These are phyloP conservation scores for Pelochelys cantorii DNA, from an alignment of 2,797 vertebrate genomes.

Conservation along the genomic window DNA sequence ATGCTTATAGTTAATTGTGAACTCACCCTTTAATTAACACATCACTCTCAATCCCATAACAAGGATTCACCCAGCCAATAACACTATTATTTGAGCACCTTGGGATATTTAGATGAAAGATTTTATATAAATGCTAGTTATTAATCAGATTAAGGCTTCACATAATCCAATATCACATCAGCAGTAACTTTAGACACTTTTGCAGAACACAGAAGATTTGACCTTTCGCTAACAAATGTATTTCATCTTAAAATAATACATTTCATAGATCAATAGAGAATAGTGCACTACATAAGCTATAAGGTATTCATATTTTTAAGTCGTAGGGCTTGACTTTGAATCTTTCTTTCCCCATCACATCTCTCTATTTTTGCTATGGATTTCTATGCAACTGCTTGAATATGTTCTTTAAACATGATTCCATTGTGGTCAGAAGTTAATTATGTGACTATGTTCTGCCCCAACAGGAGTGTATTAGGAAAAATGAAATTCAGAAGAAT, in stretches of 20 bases:
- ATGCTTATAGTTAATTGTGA: background rate
- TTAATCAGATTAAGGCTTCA: background rate
- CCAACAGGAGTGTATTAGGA: background rate
- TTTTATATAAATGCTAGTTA: background rate
- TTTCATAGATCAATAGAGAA: background rate
- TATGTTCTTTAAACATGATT: background rate
- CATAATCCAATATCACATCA: background rate
- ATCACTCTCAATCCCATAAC: background rate
- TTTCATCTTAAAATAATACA: background rate
- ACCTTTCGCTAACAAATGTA: background rate
- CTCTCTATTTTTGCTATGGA: background rate
- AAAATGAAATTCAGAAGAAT: background rate
- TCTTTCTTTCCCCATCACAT: background rate
- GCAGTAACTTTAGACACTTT: background rate
- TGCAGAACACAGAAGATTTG: background rate
- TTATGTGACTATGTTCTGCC: background rate
- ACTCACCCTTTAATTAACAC: background rate
- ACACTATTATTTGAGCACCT: background rate
- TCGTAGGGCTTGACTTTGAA: background rate
- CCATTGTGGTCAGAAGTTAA: background rate
- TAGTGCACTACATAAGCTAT: background rate
- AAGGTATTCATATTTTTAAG: background rate
- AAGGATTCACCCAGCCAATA: background rate
- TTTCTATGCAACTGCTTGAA: background rate
- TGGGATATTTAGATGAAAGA: background rate